These are phyloP conservation scores for Zaprionus capensis DNA, from an alignment of 1,140 invertebrate genomes.

Conservation along the genomic window DNA sequence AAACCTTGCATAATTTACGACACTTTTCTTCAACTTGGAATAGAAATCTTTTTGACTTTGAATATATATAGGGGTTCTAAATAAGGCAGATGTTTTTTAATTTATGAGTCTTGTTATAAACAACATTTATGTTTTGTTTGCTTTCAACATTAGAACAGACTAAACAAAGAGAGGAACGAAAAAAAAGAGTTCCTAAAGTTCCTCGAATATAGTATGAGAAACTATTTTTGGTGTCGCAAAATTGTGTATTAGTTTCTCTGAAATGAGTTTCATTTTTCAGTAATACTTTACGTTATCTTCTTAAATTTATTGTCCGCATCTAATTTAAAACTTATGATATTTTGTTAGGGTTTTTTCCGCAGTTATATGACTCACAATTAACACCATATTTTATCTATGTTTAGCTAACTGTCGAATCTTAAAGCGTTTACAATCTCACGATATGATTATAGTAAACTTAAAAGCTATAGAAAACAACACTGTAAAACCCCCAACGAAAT, in stretches of 20 bases:
- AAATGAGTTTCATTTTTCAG: not conserved
- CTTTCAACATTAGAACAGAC: not conserved
- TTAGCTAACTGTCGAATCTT: constrained; percentile 13
- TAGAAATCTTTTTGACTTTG: constrained; percentile 26
- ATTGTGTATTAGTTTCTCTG: not conserved
- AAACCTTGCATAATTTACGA: constrained; percentile 76
- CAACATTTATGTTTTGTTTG: constrained; percentile 10
- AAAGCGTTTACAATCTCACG: constrained; percentile 1
- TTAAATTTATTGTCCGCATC: not conserved
- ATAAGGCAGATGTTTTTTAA: constrained; percentile 18
- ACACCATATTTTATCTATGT: constrained; percentile 20
- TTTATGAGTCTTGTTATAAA: constrained; percentile 5
- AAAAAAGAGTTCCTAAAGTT: not conserved
- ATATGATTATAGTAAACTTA: not conserved
- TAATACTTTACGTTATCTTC: constrained; percentile 4
- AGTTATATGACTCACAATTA: constrained; percentile 30
- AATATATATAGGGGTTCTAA: constrained; percentile 11
- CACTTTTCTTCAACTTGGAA: constrained; percentile 22
- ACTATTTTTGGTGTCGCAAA: too few relatives aligned
- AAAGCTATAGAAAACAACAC: not conserved
- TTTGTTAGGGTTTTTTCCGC: not conserved
- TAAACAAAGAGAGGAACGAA: not conserved
- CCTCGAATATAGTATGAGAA: not conserved
- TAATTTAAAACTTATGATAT: constrained; percentile 22
- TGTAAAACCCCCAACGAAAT: constrained; percentile 3